Percentiles rank a stretch among this genome's conserved stretches.
Conservation (phyloP, 2,888 invertebrate genomes). For the Hermodice carunculata region DNA sequence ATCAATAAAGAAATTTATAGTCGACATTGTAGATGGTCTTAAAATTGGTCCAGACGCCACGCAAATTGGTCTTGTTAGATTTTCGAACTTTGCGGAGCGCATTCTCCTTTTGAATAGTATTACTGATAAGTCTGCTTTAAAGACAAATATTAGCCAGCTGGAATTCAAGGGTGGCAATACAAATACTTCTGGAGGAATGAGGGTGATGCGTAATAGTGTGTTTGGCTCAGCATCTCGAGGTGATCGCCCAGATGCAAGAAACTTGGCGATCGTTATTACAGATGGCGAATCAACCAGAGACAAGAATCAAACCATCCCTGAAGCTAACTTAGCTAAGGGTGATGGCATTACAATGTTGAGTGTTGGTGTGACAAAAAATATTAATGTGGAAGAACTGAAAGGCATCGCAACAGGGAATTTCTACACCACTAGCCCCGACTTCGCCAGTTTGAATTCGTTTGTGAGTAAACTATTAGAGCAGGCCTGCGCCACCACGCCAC, state of each 20-base stretch:
- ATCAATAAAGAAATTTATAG: neutral
- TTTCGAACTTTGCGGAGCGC: neutral
- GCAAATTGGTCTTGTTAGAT: neutral
- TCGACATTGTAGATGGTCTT: slow-evolving; percentile 7
- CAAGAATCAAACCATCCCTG: neutral
- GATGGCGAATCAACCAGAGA: slow-evolving; percentile 2
- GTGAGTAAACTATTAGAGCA: no score
- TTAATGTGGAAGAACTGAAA: neutral
- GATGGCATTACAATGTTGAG: neutral
- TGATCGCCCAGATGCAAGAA: neutral
- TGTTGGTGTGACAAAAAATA: neutral
- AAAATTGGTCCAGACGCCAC: neutral
- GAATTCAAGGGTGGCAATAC: slow-evolving; percentile 3
- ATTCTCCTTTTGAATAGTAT: neutral
- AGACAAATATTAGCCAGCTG: neutral
- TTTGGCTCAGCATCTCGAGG: neutral
- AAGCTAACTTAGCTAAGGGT: neutral
- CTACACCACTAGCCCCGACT: no score
- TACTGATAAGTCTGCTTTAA: neutral
- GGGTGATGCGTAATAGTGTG: neutral
- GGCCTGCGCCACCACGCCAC: slow-evolving; percentile 1
- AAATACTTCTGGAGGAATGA: slow-evolving; percentile 5
- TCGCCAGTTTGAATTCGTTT: no score
- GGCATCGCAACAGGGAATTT: no score
- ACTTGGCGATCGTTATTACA: slow-evolving; percentile 3